These are phyloP conservation scores for Microcebus murinus DNA, from an alignment of 2,113 vertebrate genomes.

Conservation along the genomic window DNA sequence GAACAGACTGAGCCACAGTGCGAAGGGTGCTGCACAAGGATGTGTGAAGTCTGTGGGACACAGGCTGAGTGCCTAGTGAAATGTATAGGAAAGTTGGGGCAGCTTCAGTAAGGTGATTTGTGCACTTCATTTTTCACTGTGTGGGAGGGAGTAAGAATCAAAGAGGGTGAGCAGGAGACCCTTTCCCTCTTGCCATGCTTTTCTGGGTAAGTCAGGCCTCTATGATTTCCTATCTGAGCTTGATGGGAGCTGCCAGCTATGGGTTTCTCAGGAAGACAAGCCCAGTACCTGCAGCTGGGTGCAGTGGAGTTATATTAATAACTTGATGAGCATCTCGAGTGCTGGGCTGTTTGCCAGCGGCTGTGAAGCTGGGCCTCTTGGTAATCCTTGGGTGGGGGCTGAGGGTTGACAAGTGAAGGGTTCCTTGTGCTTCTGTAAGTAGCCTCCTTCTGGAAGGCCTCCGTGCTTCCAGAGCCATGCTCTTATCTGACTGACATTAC, in stretches of 20 bases:
- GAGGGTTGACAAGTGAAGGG: background rate
- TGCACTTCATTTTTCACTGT: background rate
- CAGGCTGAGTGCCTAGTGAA: background rate
- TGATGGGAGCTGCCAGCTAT: background rate
- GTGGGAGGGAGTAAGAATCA: background rate
- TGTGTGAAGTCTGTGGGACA: background rate
- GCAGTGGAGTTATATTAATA: rapidly evolving
- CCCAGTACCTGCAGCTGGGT: background rate
- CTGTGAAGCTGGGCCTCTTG: background rate
- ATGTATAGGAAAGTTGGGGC: background rate
- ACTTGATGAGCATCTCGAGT: background rate
- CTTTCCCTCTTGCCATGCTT: background rate
- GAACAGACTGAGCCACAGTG: background rate
- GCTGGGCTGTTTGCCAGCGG: background rate
- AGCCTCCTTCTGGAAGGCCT: background rate
- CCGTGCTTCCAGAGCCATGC: background rate
- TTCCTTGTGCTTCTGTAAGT: background rate
- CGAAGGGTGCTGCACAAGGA: no score
- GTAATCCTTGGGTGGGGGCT: no score
- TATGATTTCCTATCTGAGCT: background rate
- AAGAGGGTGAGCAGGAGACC: background rate
- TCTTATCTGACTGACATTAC: background rate
- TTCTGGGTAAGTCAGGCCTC: background rate
- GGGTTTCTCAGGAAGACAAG: background rate
- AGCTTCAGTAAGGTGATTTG: background rate